phyloP scores from a whole-genome alignment of 2,888 invertebrate genomes.

The Apotomis capreana region DNA sequence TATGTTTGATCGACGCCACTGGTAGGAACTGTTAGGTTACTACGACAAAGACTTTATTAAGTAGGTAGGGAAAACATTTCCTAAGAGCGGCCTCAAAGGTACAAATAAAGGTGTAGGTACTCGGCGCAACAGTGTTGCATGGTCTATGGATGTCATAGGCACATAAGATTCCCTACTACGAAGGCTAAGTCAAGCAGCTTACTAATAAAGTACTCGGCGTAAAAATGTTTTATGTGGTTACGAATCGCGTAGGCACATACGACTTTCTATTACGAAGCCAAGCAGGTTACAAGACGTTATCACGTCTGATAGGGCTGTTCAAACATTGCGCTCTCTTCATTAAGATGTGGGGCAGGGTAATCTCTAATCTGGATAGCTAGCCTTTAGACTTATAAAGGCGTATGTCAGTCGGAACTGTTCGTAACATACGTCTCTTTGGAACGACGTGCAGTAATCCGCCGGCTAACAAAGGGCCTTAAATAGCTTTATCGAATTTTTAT shows the following conservation, averaged over 20 bases:
- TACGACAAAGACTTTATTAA: slow-evolving; percentile 18
- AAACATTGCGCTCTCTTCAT: slow-evolving; percentile 34
- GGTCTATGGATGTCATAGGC: background rate
- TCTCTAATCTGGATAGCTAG: slow-evolving; percentile 21
- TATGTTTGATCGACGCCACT: too few species aligned
- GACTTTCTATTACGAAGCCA: background rate
- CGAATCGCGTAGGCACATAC: background rate
- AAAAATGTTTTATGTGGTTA: background rate
- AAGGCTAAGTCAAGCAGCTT: slow-evolving; percentile 3
- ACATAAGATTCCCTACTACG: background rate
- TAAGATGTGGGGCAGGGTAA: slow-evolving; percentile 34
- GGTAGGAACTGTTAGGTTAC: slow-evolving; percentile 2
- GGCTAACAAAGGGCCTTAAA: slow-evolving; percentile 36
- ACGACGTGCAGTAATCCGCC: slow-evolving; percentile 1
- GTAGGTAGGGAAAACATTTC: slow-evolving; percentile 8
- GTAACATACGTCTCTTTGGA: background rate
- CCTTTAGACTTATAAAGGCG: background rate
- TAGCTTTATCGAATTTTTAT: slow-evolving; percentile 35
- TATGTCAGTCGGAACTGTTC: background rate
- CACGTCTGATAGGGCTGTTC: slow-evolving; percentile 24
- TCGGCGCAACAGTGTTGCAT: too few species aligned
- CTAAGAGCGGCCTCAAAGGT: slow-evolving; percentile 1
- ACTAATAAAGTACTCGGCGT: slow-evolving; percentile 1
- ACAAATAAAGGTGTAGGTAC: too few species aligned
- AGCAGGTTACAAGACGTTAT: slow-evolving; percentile 33